phyloP scores from a whole-genome alignment of 2,113 vertebrate genomes.

The Antennarius striatus region DNA sequence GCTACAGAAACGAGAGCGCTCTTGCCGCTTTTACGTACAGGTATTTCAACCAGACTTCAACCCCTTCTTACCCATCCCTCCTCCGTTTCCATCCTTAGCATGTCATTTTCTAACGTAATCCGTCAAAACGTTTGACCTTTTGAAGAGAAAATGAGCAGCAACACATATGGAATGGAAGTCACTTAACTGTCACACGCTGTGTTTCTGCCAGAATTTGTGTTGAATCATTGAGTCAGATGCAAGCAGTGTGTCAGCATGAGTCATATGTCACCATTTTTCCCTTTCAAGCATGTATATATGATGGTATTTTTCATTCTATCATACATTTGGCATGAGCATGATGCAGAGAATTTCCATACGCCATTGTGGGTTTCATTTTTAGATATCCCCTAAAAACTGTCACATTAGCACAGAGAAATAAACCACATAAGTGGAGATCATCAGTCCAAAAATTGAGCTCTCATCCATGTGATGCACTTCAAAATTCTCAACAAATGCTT shows the following conservation, averaged over 20 bases:
- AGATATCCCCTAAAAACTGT: slow-evolving; percentile 17
- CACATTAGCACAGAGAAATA: slow-evolving; percentile 27
- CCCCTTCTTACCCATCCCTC: background rate
- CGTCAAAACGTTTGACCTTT: no score
- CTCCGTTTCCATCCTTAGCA: slow-evolving; percentile 12
- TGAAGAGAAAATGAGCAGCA: no score
- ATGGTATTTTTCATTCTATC: background rate
- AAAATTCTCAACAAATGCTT: slow-evolving; percentile 36
- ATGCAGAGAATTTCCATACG: slow-evolving; percentile 15
- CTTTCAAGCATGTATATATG: background rate
- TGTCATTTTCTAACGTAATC: background rate
- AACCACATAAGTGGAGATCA: slow-evolving; percentile 30
- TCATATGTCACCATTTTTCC: slow-evolving; percentile 1
- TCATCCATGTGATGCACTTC: slow-evolving; percentile 9
- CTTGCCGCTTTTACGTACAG: slow-evolving; percentile 99
- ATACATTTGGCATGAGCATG: background rate
- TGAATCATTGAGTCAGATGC: no score
- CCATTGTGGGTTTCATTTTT: slow-evolving; percentile 12
- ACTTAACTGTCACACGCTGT: no score
- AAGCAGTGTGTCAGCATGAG: background rate
- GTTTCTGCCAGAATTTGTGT: no score
- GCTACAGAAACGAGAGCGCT: slow-evolving; percentile 99
- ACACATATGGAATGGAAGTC: no score
- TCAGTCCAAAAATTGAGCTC: slow-evolving; percentile 35
- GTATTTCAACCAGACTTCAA: slow-evolving; percentile 78